Evolutionary conservation across 2,113 vertebrate genomes (phyloP), one percentile per base, ranked within the genome.

Genomic region (Damaliscus lunatus): DNA sequence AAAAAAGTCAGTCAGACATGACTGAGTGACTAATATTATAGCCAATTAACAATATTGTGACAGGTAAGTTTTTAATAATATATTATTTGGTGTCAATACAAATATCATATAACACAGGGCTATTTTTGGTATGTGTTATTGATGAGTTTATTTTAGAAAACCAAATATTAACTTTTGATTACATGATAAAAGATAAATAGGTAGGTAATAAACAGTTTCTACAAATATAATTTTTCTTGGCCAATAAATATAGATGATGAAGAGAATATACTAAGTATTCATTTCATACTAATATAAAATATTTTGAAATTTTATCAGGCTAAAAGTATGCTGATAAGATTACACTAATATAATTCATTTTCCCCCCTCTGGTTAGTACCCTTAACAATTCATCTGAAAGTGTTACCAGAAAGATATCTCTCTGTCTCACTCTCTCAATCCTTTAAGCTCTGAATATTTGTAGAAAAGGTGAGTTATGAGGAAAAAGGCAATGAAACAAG

Each of bases 401-500:
- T 19, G 23, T 85, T 27, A 92, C 40, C 55, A 77, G 15, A 92
- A 95, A 90, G 53, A 16, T 64, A 2, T 14, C n/a, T 67, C 43
- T 78, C 14, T 52, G 2, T n/a, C 27, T 60, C 77, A 12, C 21
- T 84, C 84, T 67, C 64, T 71, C 13, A 94, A 33, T 3, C 21
- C 7, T 3, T 46, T 59, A 81, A 84, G 3, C 53, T 90, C 57
- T 88, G 19, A 97, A 21, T 91, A 95, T 40, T 96, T 89, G 33
- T 92, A 5, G 40, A 67, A 88, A 90, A 74, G 17, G 29, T 97
- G 40, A 95, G 13, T 40, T 82, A 80, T 7, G 25, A 25, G 67
- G 8, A 17, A 85, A 88, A 96, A 91, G 62, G n/a, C 53, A 93
- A 91, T 46, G 64, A 91, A 96, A 82, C 6, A 97, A 94, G 46